Percentiles rank a stretch among this genome's conserved stretches.
phyloP scores from a whole-genome alignment of 64 coral and sea anemone species.

The Pachyseris speciosa region DNA sequence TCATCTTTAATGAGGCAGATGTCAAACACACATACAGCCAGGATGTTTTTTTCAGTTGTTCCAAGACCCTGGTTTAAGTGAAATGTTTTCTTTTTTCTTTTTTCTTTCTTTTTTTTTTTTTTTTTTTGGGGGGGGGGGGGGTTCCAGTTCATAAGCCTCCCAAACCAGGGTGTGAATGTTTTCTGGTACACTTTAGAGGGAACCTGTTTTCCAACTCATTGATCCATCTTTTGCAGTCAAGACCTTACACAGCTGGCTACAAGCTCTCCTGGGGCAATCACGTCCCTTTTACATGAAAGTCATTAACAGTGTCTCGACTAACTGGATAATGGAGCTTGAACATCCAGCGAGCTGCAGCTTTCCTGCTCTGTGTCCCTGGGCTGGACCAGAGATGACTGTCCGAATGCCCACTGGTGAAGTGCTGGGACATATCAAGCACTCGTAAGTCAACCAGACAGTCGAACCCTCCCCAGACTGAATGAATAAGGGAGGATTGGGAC shows the following conservation, averaged over 20 bases:
- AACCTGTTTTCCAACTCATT: background rate
- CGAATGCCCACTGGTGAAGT: constrained; percentile 74
- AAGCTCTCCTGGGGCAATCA: background rate
- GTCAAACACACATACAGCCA: too few relatives aligned
- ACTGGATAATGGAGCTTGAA: constrained; percentile 69
- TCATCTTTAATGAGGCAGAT: too few relatives aligned
- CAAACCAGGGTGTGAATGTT: too few relatives aligned
- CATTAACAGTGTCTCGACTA: constrained; percentile 5
- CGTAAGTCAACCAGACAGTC: background rate
- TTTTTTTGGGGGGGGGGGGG: too few relatives aligned
- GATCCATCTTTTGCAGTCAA: constrained; percentile 28
- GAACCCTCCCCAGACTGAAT: too few relatives aligned
- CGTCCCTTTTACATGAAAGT: constrained; percentile 69
- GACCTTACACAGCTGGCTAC: constrained; percentile 1
- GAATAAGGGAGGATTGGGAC: too few relatives aligned
- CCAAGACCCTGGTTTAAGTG: too few relatives aligned
- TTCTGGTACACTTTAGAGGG: too few relatives aligned
- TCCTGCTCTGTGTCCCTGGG: constrained; percentile 61
- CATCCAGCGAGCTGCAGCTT: constrained; percentile 23
- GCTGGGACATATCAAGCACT: constrained; percentile 49
- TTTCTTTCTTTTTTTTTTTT: too few relatives aligned
- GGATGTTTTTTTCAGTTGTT: too few relatives aligned
- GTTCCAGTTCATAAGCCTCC: too few relatives aligned
- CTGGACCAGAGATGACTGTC: constrained; percentile 6
- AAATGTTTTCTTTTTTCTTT: too few relatives aligned